Evolutionary conservation across 30 jellyfish, hydroid and myxozoan species (phyloP).

Genomic region (Chironex yamaguchii): DNA sequence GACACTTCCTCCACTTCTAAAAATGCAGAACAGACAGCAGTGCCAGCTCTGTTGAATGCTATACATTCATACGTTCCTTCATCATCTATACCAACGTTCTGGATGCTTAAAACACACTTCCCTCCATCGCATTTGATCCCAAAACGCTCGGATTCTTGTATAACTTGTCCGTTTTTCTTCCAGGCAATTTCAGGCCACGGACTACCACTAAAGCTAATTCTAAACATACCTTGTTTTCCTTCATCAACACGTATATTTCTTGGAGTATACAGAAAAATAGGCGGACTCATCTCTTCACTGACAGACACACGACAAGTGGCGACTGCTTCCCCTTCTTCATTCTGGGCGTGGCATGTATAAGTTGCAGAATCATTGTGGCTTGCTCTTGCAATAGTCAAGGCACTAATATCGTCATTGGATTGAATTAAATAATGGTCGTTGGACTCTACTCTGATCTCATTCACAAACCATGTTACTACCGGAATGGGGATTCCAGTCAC

Average conservation of each 20-base stretch:
- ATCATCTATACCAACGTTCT: slow-evolving; percentile 28
- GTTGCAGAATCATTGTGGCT: slow-evolving; percentile 70
- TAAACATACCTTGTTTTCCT: slow-evolving; percentile 72
- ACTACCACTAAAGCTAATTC: slow-evolving; percentile 85
- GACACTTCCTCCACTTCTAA: slow-evolving; percentile 82
- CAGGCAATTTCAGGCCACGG: slow-evolving; percentile 89
- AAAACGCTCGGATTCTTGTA: slow-evolving; percentile 23
- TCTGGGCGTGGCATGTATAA: slow-evolving; percentile 76
- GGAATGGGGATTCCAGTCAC: slow-evolving; percentile 95
- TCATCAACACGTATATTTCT: slow-evolving; percentile 64
- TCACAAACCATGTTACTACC: slow-evolving; percentile 81
- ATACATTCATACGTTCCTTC: slow-evolving; percentile 86
- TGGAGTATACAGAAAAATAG: slow-evolving; percentile 80
- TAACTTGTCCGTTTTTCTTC: slow-evolving; percentile 71
- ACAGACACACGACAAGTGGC: slow-evolving; percentile 61
- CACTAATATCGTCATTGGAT: slow-evolving; percentile 65
- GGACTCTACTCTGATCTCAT: slow-evolving; percentile 75
- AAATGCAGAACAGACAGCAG: slow-evolving; percentile 63
- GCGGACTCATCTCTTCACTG: slow-evolving; percentile 72
- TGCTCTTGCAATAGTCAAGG: slow-evolving; percentile 66
- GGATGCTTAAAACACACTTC: slow-evolving; percentile 60
- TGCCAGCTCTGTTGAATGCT: slow-evolving; percentile 78
- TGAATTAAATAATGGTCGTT: slow-evolving; percentile 72
- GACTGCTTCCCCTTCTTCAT: slow-evolving; percentile 81
- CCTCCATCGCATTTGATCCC: slow-evolving; percentile 73